Base-by-base conservation (phyloP, 2,888 invertebrate genomes). In the Habrosyne pyritoides region DNA sequence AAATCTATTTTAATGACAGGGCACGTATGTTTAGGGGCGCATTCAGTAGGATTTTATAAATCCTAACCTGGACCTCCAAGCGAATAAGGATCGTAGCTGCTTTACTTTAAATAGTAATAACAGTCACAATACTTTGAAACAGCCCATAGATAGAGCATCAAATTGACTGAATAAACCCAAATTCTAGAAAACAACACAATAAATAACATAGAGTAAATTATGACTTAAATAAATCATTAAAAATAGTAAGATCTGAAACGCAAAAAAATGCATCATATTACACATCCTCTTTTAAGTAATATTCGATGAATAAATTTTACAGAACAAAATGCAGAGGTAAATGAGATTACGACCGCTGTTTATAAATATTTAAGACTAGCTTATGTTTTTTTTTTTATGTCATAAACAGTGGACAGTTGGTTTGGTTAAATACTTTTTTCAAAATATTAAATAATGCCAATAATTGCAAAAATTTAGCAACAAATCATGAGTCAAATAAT, bases 231-330 rank as follows among this genome's bases (percentile, higher is more conserved):
- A 60, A 73, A 70, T 69, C 5, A 42, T 42, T 42, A 42, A 42
- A 71, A 63, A 64, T 63, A 59, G 67, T 57, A 69, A 73, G 64
- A 71, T 73, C 59, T 64, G 75, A 67, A 74, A 73, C 71, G 69
- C 63, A 70, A 64, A 59, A n/a, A 76, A 79, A 81, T 77, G 72
- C 73, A 71, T 66, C 66, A 55, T 56, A 55, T 54, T 49, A n/a
- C n/a, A n/a, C n/a, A 36, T 36, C 1, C 18, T n/a, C 53, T n/a
- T 47, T 56, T 50, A 36, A 10, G 36, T 53, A 55, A 26, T 57
- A 56, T 53, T 49, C 14, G 42, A 7, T 5, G 18, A 18, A 18
- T 7, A 2, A 18, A 42, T 42, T 14, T 18, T 7, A 14, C 14
- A 36, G 2, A 18, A 24, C 3, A 42, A 42, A 42, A 18, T 42